Conservation (phyloP, 2,113 vertebrate species). For the Irena cyanogastra region DNA sequence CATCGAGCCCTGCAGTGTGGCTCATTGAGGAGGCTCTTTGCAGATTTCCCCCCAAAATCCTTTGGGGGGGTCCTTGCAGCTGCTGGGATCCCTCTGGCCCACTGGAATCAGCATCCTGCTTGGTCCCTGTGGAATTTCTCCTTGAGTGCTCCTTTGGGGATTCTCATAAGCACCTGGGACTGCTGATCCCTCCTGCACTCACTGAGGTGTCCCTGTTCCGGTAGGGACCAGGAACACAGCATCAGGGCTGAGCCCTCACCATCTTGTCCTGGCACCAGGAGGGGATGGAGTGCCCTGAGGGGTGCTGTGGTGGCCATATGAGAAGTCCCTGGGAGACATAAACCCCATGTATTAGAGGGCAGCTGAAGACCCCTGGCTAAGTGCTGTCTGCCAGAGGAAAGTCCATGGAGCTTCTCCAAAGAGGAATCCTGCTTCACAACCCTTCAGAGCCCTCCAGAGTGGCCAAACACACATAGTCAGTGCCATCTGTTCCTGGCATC, state of each 20-base stretch:
- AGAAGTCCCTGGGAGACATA: neutral
- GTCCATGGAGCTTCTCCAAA: neutral
- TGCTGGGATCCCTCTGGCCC: neutral
- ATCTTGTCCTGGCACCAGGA: neutral
- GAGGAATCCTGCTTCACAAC: neutral
- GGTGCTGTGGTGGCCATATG: neutral
- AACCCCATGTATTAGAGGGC: too few relatives aligned
- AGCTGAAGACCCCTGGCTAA: neutral
- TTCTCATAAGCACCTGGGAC: neutral
- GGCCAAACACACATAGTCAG: fast-evolving
- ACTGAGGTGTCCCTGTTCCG: neutral
- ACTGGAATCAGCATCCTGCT: neutral
- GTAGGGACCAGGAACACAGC: neutral
- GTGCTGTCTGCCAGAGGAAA: neutral
- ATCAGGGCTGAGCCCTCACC: neutral
- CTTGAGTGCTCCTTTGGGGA: neutral
- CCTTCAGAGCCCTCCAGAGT: neutral
- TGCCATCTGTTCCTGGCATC: neutral
- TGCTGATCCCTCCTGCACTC: neutral
- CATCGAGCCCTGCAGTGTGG: fast-evolving
- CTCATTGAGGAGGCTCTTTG: neutral
- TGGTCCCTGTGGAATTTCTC: neutral
- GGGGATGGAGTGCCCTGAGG: neutral
- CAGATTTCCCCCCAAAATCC: neutral
- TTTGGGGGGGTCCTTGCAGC: neutral